Percentiles rank a stretch among this genome's conserved stretches.
Conservation (phyloP, 2,797 vertebrate species). For the Simalia tracyae region DNA sequence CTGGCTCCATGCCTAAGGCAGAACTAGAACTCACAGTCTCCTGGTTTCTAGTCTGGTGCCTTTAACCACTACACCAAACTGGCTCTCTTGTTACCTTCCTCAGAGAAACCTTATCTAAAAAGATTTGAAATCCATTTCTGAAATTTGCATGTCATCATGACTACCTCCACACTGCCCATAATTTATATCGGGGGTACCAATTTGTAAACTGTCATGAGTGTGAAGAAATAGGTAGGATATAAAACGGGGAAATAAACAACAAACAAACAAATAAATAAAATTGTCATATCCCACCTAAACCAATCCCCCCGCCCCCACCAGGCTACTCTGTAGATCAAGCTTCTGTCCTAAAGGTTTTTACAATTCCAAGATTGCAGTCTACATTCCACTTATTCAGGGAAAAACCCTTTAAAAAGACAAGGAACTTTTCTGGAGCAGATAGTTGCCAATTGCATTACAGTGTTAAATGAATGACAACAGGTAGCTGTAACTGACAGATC, state of each 20-base stretch:
- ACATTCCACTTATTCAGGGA: background rate
- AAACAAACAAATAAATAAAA: background rate
- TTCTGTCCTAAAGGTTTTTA: background rate
- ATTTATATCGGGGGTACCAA: background rate
- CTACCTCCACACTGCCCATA: background rate
- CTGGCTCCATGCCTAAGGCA: background rate
- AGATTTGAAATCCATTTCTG: background rate
- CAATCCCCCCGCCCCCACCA: background rate
- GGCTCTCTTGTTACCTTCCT: background rate
- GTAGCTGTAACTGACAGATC: background rate
- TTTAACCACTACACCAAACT: background rate
- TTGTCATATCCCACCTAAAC: background rate
- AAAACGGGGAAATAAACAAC: background rate
- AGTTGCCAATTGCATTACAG: background rate
- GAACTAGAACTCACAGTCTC: background rate
- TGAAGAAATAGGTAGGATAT: background rate
- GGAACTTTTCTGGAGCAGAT: background rate
- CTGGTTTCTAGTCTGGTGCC: background rate
- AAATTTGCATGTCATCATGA: background rate
- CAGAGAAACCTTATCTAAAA: background rate
- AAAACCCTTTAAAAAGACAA: background rate
- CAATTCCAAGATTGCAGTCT: background rate
- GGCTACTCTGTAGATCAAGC: background rate
- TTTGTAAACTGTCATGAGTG: background rate
- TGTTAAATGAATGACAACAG: conserved; percentile 7